Conservation (phyloP, 2,888 invertebrate genomes). For the Spodoptera littoralis region DNA sequence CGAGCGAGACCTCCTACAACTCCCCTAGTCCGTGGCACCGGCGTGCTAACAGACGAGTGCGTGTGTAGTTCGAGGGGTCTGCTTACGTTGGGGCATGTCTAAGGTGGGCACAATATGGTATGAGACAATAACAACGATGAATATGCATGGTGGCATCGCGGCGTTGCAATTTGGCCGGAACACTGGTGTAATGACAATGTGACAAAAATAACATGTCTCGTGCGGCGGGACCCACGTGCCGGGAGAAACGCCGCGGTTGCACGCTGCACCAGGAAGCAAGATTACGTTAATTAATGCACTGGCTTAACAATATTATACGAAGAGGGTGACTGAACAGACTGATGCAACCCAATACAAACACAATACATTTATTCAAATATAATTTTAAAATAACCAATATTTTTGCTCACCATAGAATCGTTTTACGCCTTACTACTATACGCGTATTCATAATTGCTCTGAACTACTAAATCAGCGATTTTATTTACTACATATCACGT, state of each 20-base stretch:
- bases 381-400: too few relatives aligned
- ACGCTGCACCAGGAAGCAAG: not conserved
- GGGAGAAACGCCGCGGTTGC: slow-evolving; percentile 17
- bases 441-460: too few relatives aligned
- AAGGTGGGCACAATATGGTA: slow-evolving; percentile 76
- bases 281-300: slow-evolving; percentile 5
- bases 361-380: too few relatives aligned
- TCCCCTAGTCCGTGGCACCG: slow-evolving; percentile 3
- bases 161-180: slow-evolving; percentile 83
- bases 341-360: not conserved
- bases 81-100: slow-evolving; percentile 60
- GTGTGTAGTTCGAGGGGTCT: slow-evolving; percentile 55
- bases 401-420: too few relatives aligned
- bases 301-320: not conserved
- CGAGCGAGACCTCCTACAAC: slow-evolving; percentile 52
- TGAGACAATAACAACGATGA: slow-evolving; percentile 83
- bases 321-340: slow-evolving; percentile 5
- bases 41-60: slow-evolving; percentile 3
- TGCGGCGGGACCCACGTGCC: slow-evolving; percentile 28
- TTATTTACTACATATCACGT: too few relatives aligned
- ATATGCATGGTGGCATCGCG: slow-evolving; percentile 85
- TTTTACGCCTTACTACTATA: too few relatives aligned
- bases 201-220: slow-evolving; percentile 81
- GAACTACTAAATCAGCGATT: too few relatives aligned
- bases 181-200: slow-evolving; percentile 85